Conservation (phyloP, 2,888 invertebrate species). For the Habroteleia sp. region DNA sequence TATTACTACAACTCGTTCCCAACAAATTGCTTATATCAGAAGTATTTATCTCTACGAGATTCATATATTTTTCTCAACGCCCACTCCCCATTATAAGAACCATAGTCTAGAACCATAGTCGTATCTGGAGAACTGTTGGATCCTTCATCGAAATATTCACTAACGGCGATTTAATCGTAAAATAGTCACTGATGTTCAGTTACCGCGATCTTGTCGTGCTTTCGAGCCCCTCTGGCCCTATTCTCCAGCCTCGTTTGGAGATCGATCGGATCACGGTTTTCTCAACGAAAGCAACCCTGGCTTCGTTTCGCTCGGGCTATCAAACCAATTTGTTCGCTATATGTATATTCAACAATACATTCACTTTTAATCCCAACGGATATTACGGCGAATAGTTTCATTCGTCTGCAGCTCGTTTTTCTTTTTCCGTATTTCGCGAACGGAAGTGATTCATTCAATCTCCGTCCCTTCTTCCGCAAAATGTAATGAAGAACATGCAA, state of each 20-base stretch:
- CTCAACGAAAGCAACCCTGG: constrained; percentile 22
- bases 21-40: too few species aligned
- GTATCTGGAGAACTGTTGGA: too few species aligned
- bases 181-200: constrained; percentile 23
- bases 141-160: background rate
- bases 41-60: too few species aligned
- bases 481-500: constrained; percentile 57
- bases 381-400: constrained; percentile 59
- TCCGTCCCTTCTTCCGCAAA: constrained; percentile 55
- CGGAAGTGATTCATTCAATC: constrained; percentile 59
- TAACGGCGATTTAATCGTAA: constrained; percentile 20
- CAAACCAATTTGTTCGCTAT: constrained; percentile 58
- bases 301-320: constrained; percentile 51
- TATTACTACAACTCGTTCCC: too few species aligned
- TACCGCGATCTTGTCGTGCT: constrained; percentile 24
- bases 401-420: constrained; percentile 49
- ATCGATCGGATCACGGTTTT: constrained; percentile 44
- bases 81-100: too few species aligned
- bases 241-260: constrained; percentile 5
- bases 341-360: constrained; percentile 61
- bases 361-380: constrained; percentile 60
- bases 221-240: background rate
- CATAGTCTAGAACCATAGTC: too few species aligned
- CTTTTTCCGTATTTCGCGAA: constrained; percentile 53
- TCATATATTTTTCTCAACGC: too few species aligned